Conservation (phyloP, 1,140 invertebrate genomes). For the Drosophila burlai region DNA sequence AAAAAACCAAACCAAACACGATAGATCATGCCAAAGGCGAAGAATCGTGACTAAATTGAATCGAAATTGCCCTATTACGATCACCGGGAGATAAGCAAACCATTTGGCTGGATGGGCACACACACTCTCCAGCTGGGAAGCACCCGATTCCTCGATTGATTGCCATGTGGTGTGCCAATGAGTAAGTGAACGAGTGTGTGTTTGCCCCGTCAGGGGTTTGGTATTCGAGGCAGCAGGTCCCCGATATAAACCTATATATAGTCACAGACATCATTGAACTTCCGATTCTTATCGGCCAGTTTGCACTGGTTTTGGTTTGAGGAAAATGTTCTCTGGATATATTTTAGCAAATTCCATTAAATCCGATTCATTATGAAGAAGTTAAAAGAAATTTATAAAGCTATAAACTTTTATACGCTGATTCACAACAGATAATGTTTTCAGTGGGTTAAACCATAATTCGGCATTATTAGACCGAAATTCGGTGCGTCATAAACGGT, state of each 20-base stretch:
- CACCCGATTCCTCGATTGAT: constrained; percentile 40
- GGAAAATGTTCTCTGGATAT: background rate
- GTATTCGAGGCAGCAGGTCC: constrained; percentile 52
- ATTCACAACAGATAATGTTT: constrained; percentile 10
- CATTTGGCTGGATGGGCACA: constrained; percentile 17
- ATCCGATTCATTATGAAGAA: constrained; percentile 7
- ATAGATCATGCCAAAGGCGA: constrained; percentile 50
- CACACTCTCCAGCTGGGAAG: constrained; percentile 47
- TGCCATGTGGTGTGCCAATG: constrained; percentile 28
- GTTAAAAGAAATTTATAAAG: background rate
- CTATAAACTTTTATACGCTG: background rate
- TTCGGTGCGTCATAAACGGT: constrained; percentile 25
- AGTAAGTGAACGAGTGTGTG: constrained; percentile 42
- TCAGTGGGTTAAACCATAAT: constrained; percentile 7
- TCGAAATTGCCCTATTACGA: constrained; percentile 67
- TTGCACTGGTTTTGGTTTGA: constrained; percentile 7
- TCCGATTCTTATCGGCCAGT: constrained; percentile 21
- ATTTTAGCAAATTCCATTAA: background rate
- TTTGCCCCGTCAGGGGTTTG: constrained; percentile 57
- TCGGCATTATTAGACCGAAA: background rate
- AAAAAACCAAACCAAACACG: constrained; percentile 7
- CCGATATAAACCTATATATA: constrained; percentile 53
- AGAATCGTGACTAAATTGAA: constrained; percentile 68
- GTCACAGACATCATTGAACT: constrained; percentile 53
- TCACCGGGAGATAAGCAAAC: constrained; percentile 45